These are phyloP conservation scores for Helicolenus hilgendorfi DNA, from an alignment of 2,797 vertebrate species.

Conservation along the genomic window DNA sequence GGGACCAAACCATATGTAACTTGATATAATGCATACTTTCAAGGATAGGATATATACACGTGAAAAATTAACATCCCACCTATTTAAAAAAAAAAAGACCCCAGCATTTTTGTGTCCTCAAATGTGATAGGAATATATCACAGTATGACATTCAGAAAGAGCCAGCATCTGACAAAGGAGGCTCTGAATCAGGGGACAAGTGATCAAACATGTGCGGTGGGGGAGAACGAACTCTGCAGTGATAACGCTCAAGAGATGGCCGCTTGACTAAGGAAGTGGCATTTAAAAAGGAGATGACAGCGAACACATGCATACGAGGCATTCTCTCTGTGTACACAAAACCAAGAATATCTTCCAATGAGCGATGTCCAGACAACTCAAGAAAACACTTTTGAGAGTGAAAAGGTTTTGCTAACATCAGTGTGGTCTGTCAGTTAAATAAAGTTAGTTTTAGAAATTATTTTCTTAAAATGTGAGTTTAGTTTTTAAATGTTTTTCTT, in stretches of 20 bases:
- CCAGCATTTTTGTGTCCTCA: constrained; percentile 68
- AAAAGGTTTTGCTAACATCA: constrained; percentile 37
- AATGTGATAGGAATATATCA: constrained; percentile 47
- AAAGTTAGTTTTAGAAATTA: constrained; percentile 88
- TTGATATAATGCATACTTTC: constrained; percentile 60
- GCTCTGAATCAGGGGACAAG: constrained; percentile 46
- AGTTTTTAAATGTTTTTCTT: constrained; percentile 65
- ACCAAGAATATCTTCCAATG: constrained; percentile 40
- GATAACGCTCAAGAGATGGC: constrained; percentile 20
- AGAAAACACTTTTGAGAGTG: constrained; percentile 2
- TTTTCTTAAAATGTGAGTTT: constrained; percentile 89
- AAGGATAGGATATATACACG: constrained; percentile 53
- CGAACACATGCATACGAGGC: constrained; percentile 46
- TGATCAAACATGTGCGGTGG: not conserved
- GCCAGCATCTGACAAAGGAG: constrained; percentile 38
- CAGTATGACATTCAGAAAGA: constrained; percentile 59
- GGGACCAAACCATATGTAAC: constrained; percentile 60
- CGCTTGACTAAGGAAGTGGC: constrained; percentile 32
- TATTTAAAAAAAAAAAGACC: constrained; percentile 33
- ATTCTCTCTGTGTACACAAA: constrained; percentile 52
- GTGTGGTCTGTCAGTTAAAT: constrained; percentile 71
- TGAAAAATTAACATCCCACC: constrained; percentile 52
- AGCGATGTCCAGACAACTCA: constrained; percentile 43
- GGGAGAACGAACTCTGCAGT: constrained; percentile 12
- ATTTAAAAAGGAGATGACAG: constrained; percentile 50